Percentiles rank a stretch among this genome's conserved stretches.
Conservation (phyloP, 2,113 vertebrate genomes). For the Pedetes capensis region DNA sequence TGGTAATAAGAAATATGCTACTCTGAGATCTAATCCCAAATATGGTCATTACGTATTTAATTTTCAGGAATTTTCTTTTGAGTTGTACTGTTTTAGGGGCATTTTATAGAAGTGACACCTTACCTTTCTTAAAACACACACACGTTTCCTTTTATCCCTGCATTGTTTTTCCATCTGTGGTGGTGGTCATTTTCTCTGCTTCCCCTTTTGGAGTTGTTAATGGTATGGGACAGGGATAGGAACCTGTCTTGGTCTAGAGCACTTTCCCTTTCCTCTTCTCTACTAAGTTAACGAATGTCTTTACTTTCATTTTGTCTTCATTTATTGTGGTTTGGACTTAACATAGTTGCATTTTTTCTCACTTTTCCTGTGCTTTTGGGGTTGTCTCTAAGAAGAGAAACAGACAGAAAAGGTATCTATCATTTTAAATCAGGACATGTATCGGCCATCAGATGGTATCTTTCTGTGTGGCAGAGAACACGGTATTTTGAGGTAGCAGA, state of each 20-base stretch:
- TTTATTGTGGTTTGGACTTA: conserved; percentile 38
- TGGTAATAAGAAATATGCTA: background rate
- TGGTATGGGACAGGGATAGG: background rate
- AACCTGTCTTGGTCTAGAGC: background rate
- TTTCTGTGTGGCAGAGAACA: background rate
- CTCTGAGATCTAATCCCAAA: background rate
- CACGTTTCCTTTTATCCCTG: background rate
- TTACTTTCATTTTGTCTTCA: conserved; percentile 2
- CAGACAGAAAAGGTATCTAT: conserved; percentile 2
- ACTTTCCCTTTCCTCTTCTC: background rate
- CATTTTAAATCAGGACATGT: background rate
- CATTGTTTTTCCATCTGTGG: background rate
- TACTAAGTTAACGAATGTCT: background rate
- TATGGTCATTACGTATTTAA: background rate
- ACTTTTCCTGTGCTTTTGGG: background rate
- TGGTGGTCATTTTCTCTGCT: background rate
- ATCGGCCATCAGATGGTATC: background rate
- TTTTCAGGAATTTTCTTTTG: background rate
- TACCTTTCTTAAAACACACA: background rate
- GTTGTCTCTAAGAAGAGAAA: background rate
- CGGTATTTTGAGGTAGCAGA: background rate
- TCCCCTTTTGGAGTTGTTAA: background rate
- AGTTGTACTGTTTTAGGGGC: conserved; percentile 7
- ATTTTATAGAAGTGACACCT: background rate
- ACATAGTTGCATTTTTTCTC: background rate